phyloP scores from a whole-genome alignment of 1,140 invertebrate genomes.

The Bursaphelenchus mucronatus region DNA sequence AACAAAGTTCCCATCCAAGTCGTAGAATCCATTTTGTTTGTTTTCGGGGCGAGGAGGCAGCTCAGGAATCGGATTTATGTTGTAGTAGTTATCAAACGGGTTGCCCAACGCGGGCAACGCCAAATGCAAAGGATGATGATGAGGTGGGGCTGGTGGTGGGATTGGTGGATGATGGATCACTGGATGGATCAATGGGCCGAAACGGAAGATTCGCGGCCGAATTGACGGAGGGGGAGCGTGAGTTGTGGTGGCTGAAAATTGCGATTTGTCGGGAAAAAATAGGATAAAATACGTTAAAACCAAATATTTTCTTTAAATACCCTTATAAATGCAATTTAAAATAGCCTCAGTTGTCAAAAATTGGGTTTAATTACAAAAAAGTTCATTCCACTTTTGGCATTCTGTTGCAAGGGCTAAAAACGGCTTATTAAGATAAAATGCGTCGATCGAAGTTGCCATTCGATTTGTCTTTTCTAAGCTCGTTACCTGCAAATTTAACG shows the following conservation, averaged over 20 bases:
- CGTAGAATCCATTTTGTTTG: conserved; percentile 17
- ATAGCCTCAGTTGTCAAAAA: too few species aligned
- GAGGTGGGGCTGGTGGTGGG: background rate
- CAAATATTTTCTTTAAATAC: too few species aligned
- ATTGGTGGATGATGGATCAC: background rate
- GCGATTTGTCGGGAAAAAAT: too few species aligned
- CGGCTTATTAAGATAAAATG: too few species aligned
- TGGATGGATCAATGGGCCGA: conserved; percentile 14
- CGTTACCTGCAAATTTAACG: too few species aligned
- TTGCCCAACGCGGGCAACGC: background rate
- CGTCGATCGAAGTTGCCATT: too few species aligned
- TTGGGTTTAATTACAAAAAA: too few species aligned
- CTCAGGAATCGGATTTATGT: conserved; percentile 18
- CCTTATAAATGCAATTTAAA: too few species aligned
- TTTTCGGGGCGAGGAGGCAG: conserved; percentile 8
- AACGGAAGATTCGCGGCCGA: conserved; percentile 12
- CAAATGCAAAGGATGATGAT: background rate
- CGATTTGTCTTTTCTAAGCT: too few species aligned
- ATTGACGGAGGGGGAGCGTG: background rate
- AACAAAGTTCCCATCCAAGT: conserved; percentile 20
- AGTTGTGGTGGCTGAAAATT: conserved; percentile 4
- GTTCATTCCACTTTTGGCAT: too few species aligned
- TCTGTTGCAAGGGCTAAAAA: too few species aligned
- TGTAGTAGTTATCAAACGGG: conserved; percentile 16
- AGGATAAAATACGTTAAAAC: too few species aligned